Conservation (phyloP, 2,797 vertebrate species). For the Aeoliscus strigatus region DNA sequence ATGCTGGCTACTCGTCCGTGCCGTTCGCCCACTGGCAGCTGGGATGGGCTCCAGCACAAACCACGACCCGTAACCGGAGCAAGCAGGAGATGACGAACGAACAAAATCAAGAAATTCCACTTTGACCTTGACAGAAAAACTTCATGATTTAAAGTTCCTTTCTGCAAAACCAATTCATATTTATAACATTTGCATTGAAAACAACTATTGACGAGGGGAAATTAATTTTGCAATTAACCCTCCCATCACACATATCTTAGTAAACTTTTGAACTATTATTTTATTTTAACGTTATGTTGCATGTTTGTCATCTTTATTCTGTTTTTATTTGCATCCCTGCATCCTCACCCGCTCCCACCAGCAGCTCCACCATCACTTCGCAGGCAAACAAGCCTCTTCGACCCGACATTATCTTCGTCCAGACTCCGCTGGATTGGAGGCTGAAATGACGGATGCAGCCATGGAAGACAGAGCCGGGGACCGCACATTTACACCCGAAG, state of each 20-base stretch:
- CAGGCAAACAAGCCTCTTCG: constrained; percentile 62
- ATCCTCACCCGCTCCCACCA: constrained; percentile 46
- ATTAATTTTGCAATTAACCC: constrained; percentile 3
- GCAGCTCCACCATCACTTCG: constrained; percentile 64
- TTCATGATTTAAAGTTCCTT: not conserved
- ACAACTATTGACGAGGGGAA: constrained; percentile 10
- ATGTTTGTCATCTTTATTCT: constrained; percentile 30
- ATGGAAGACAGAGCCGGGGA: constrained; percentile 56
- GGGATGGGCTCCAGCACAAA: too few species aligned
- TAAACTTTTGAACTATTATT: too few species aligned
- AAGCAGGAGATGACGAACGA: too few species aligned
- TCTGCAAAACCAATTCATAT: not conserved
- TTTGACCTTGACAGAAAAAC: not conserved
- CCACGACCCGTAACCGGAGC: too few species aligned
- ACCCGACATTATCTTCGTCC: constrained; percentile 71
- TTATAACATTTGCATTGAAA: not conserved
- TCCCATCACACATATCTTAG: not conserved
- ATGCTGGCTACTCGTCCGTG: too few species aligned
- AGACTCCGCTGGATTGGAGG: constrained; percentile 66
- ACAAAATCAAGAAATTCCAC: not conserved
- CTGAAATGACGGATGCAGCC: constrained; percentile 66
- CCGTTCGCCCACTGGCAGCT: too few species aligned
- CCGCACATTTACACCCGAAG: constrained; percentile 56
- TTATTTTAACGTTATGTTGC: constrained; percentile 2
- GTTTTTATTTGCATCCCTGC: constrained; percentile 17